phyloP scores from a whole-genome alignment of 2,888 invertebrate genomes.

The Diachrysia chrysitis region DNA sequence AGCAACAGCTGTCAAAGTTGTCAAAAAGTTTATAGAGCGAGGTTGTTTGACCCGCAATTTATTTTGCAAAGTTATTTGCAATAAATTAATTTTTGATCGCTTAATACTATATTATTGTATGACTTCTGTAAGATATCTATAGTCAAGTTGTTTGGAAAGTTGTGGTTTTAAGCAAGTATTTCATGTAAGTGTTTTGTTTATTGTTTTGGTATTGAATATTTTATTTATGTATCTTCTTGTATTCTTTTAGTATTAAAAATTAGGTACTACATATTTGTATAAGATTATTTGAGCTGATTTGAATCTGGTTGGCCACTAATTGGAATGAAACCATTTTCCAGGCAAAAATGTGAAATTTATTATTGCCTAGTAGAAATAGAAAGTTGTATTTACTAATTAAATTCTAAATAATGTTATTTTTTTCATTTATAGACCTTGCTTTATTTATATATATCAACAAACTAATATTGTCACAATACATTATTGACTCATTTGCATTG shows the following conservation, averaged over 20 bases:
- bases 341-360: not conserved
- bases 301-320: not conserved
- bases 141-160: slow-evolving; percentile 15
- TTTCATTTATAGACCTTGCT: too few relatives aligned
- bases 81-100: slow-evolving; percentile 25
- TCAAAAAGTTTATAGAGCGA: slow-evolving; percentile 51
- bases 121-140: slow-evolving; percentile 2
- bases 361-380: not conserved
- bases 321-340: not conserved
- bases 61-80: slow-evolving; percentile 37
- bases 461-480: too few relatives aligned
- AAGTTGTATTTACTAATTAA: too few relatives aligned
- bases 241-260: slow-evolving; percentile 11
- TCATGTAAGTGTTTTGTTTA: slow-evolving; percentile 43
- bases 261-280: not conserved
- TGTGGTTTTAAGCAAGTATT: slow-evolving; percentile 31
- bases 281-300: not conserved
- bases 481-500: too few relatives aligned
- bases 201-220: slow-evolving; percentile 16
- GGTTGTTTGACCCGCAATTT: slow-evolving; percentile 53
- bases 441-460: too few relatives aligned
- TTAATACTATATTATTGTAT: slow-evolving; percentile 11
- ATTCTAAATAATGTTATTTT: too few relatives aligned
- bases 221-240: slow-evolving; percentile 23
- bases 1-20: slow-evolving; percentile 39